phyloP scores from a whole-genome alignment of 2,797 vertebrate species.

The Pogonophryne albipinna region DNA sequence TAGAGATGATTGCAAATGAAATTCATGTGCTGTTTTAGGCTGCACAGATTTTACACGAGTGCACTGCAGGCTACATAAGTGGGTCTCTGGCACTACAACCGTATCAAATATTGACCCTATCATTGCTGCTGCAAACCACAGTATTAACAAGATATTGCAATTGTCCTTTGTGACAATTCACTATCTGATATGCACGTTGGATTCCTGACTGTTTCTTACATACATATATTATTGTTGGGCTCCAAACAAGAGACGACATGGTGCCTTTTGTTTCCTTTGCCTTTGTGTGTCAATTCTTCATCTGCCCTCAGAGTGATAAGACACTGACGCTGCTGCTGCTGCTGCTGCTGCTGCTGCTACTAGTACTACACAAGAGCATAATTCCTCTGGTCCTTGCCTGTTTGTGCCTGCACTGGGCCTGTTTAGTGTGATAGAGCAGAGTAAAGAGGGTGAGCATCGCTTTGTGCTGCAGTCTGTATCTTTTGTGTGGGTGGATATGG shows the following conservation, averaged over 20 bases:
- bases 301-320: slow-evolving; percentile 74
- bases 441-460: slow-evolving; percentile 75
- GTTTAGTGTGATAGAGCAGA: slow-evolving; percentile 79
- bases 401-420: slow-evolving; percentile 74
- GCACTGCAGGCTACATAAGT: slow-evolving; percentile 51
- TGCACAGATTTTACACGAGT: slow-evolving; percentile 51
- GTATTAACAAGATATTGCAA: slow-evolving; percentile 43
- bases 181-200: slow-evolving; percentile 32
- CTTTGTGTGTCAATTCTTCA: slow-evolving; percentile 64
- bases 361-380: slow-evolving; percentile 62
- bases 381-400: slow-evolving; percentile 75
- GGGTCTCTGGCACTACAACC: slow-evolving; percentile 30
- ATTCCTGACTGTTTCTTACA: slow-evolving; percentile 37
- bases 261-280: slow-evolving; percentile 48
- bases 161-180: slow-evolving; percentile 28
- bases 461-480: slow-evolving; percentile 81
- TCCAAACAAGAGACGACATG: slow-evolving; percentile 32
- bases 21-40: slow-evolving; percentile 64
- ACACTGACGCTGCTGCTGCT: slow-evolving; percentile 43
- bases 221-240: slow-evolving; percentile 19
- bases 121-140: slow-evolving; percentile 18
- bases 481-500: slow-evolving; percentile 86
- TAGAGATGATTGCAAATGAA: slow-evolving; percentile 72
- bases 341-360: slow-evolving; percentile 50
- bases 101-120: slow-evolving; percentile 44